Evolutionary conservation across 2,113 vertebrate genomes (phyloP).

Genomic region (Ictalurus furcatus): DNA sequence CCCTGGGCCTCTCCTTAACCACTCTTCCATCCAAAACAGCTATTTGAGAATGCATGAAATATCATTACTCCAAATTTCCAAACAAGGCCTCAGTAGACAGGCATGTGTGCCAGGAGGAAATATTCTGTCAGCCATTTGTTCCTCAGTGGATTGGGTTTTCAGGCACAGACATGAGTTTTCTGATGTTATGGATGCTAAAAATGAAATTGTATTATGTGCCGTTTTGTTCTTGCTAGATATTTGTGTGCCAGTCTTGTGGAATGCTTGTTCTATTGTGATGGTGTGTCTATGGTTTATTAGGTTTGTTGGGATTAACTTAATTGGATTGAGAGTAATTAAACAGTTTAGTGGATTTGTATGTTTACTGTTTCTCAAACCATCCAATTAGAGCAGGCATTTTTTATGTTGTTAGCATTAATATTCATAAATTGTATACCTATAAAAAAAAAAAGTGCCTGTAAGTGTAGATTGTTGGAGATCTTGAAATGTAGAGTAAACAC

Average conservation of each 20-base stretch:
- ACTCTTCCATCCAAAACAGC: not conserved
- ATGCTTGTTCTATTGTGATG: not conserved
- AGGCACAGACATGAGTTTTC: not conserved
- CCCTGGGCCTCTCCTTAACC: constrained; percentile 13
- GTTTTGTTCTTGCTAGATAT: not conserved
- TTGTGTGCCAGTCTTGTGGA: not conserved
- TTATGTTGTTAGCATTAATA: not conserved
- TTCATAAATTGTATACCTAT: not conserved
- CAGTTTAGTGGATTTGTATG: not conserved
- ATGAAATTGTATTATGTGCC: not conserved
- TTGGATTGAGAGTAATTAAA: constrained; percentile 11
- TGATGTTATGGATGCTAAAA: not conserved
- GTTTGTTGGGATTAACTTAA: not conserved
- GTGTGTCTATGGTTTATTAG: not conserved
- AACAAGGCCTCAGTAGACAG: constrained; percentile 3
- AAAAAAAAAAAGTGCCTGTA: not conserved
- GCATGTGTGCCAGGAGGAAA: not conserved
- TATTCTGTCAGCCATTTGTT: not conserved
- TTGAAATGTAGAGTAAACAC: not conserved
- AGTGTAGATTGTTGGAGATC: not conserved
- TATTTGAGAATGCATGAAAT: not conserved
- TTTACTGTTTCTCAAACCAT: not conserved
- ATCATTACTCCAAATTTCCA: not conserved
- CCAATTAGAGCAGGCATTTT: not conserved
- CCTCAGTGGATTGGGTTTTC: not conserved